These are phyloP conservation scores for Daktulosphaira vitifoliae DNA, from an alignment of 1,140 invertebrate species.

Conservation along the genomic window DNA sequence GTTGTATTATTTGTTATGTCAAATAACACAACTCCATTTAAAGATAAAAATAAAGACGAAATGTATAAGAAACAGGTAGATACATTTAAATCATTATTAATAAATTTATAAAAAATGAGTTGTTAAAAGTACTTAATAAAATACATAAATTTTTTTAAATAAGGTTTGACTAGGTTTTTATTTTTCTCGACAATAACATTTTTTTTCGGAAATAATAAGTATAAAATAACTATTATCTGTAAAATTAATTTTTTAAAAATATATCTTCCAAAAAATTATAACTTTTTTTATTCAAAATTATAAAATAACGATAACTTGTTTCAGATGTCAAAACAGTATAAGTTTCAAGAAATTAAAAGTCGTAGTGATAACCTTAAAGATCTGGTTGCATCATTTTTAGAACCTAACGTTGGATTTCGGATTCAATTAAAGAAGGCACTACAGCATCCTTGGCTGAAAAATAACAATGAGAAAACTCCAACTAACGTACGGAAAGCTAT, in stretches of 20 bases:
- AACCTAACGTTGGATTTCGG: background rate
- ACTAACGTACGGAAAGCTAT: background rate
- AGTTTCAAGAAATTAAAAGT: background rate
- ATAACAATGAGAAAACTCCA: background rate
- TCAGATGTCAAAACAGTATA: background rate
- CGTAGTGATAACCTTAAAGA: background rate
- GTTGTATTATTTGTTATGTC: slow-evolving; percentile 61
- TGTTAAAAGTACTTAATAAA: background rate
- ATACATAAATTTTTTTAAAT: background rate
- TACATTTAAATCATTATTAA: too few relatives aligned
- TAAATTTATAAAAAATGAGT: too few relatives aligned
- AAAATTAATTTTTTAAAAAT: too few relatives aligned
- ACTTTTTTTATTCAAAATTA: too few relatives aligned
- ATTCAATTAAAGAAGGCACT: background rate
- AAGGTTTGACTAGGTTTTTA: background rate
- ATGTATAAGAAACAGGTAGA: slow-evolving; percentile 56
- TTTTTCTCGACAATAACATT: too few relatives aligned
- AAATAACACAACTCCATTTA: slow-evolving; percentile 70
- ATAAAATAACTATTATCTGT: background rate
- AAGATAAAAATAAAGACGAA: slow-evolving; percentile 60
- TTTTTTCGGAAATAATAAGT: too few relatives aligned
- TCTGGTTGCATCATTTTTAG: background rate
- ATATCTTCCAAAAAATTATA: too few relatives aligned
- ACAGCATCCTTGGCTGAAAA: background rate
- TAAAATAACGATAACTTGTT: background rate